A percentile compares a stretch with the other conserved stretches of the same genome.
Conservation (phyloP, 2,888 invertebrate genomes). For the Drosophila kanekoi region DNA sequence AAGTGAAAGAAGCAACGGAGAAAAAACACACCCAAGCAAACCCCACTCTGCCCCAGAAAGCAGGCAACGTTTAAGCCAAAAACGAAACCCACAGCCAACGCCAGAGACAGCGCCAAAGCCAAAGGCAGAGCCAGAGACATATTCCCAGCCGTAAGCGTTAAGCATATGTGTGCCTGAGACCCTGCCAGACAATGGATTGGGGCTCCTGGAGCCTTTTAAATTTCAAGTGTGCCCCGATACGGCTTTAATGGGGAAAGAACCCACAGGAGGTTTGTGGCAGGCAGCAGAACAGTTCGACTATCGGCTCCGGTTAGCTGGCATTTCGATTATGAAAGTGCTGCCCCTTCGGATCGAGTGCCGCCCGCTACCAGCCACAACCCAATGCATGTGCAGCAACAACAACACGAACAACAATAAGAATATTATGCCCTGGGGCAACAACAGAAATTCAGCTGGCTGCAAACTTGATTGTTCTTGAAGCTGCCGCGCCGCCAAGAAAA, state of each 20-base stretch:
- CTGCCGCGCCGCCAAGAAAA: constrained; percentile 30
- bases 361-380: constrained; percentile 2
- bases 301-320: constrained; percentile 51
- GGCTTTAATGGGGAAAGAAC: constrained; percentile 42
- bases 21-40: constrained; percentile 4
- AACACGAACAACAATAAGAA: constrained; percentile 18
- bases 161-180: constrained; percentile 72
- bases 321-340: constrained; percentile 80
- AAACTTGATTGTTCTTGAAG: constrained; percentile 79
- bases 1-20: constrained; percentile 57
- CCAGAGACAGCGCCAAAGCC: not conserved
- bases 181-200: constrained; percentile 59
- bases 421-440: constrained; percentile 59
- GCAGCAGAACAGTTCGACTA: constrained; percentile 36
- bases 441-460: constrained; percentile 69
- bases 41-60: not conserved
- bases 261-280: constrained; percentile 20
- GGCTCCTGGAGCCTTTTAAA: constrained; percentile 41
- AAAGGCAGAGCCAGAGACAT: constrained; percentile 32
- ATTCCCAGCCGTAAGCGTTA: constrained; percentile 66
- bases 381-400: constrained; percentile 53
- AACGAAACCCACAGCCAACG: constrained; percentile 42
- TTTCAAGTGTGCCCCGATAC: constrained; percentile 48
- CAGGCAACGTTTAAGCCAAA: constrained; percentile 62
- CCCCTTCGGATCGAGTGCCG: not conserved